Conservation (phyloP, 1,140 invertebrate genomes). For the Elysia chlorotica region DNA sequence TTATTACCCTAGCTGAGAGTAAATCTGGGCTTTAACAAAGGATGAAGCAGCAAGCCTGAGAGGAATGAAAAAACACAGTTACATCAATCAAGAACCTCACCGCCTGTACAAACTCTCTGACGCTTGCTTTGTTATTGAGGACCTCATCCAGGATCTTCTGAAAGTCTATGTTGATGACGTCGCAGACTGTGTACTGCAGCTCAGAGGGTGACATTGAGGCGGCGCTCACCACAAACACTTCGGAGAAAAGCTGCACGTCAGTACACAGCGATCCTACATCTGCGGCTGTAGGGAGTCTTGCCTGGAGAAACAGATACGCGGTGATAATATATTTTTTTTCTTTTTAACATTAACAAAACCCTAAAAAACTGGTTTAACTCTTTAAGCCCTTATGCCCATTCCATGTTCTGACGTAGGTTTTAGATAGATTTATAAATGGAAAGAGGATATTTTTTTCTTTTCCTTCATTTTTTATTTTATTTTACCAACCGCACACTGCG, state of each 20-base stretch:
- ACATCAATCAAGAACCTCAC: conserved; percentile 19
- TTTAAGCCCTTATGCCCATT: too few relatives aligned
- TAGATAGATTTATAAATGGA: too few relatives aligned
- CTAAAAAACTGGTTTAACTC: too few relatives aligned
- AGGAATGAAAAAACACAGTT: too few relatives aligned
- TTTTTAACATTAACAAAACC: background rate
- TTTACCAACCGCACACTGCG: too few relatives aligned
- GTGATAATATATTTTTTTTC: background rate
- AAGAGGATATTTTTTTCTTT: too few relatives aligned
- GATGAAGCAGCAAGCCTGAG: too few relatives aligned
- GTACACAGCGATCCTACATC: conserved; percentile 22
- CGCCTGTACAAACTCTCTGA: conserved; percentile 23
- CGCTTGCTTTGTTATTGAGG: conserved; percentile 25
- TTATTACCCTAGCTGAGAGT: background rate
- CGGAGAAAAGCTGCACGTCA: conserved; percentile 26
- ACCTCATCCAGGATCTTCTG: conserved; percentile 29
- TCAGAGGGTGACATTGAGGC: conserved; percentile 8
- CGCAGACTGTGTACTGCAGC: conserved; percentile 30
- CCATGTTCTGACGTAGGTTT: too few relatives aligned
- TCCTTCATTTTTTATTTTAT: too few relatives aligned
- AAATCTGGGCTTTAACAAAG: background rate
- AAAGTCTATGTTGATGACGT: conserved; percentile 30
- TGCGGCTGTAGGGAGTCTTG: too few relatives aligned
- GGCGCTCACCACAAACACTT: conserved; percentile 23
- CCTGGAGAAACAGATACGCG: too few relatives aligned